Evolutionary conservation across 2,113 vertebrate species (phyloP).

Genomic region (Crotophaga sulcirostris): DNA sequence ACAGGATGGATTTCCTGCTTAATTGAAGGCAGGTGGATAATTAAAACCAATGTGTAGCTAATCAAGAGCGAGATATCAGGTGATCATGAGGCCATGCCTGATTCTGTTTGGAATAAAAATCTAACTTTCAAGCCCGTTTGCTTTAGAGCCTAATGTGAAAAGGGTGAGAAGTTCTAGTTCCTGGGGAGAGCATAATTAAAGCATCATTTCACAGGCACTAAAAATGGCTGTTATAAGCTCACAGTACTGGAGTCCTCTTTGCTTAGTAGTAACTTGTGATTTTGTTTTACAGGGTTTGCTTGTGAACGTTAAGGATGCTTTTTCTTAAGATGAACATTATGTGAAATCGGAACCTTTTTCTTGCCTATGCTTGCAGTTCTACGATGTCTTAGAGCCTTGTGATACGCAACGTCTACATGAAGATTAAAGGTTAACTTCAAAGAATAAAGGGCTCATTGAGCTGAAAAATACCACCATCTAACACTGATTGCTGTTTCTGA

Average conservation of each 20-base stretch:
- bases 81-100: constrained; percentile 13
- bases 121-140: background rate
- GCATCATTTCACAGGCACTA: background rate
- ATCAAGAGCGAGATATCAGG: constrained; percentile 51
- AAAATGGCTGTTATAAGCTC: background rate
- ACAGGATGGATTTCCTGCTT: constrained; percentile 57
- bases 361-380: background rate
- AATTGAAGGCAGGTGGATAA: constrained; percentile 71
- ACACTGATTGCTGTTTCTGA: background rate
- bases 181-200: background rate
- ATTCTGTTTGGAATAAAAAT: constrained; percentile 13
- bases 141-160: background rate
- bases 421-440: background rate
- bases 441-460: background rate
- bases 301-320: background rate
- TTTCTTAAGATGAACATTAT: background rate
- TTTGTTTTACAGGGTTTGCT: background rate
- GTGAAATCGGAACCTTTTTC: background rate
- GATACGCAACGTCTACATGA: background rate
- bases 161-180: background rate
- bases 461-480: background rate
- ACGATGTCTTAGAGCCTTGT: background rate
- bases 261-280: background rate
- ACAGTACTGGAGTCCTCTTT: background rate
- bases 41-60: constrained; percentile 66